These are phyloP conservation scores for Anser cygnoides DNA, from an alignment of 2,113 vertebrate species.

Conservation along the genomic window DNA sequence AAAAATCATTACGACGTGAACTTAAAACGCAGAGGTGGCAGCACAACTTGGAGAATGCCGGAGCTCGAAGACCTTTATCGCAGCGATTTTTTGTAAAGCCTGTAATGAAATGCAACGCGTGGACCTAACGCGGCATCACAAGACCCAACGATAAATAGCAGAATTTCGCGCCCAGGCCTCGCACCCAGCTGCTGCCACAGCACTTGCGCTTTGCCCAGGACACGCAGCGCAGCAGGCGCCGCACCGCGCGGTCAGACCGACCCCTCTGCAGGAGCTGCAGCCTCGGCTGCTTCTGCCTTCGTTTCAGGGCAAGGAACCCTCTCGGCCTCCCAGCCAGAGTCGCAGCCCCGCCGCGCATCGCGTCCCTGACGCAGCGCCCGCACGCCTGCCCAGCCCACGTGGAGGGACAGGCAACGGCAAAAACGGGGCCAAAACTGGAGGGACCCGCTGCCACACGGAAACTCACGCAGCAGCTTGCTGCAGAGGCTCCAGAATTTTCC, in stretches of 20 bases:
- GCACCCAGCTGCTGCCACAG: neutral
- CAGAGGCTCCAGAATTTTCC: too few relatives aligned
- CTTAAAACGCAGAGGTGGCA: neutral
- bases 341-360: neutral
- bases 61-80: neutral
- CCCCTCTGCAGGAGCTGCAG: neutral
- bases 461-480: neutral
- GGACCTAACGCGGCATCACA: neutral
- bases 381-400: fast-evolving
- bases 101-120: neutral
- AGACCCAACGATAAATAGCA: neutral
- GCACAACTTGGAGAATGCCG: neutral
- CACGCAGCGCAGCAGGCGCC: neutral
- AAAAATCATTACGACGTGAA: neutral
- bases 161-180: neutral
- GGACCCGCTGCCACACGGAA: fast-evolving
- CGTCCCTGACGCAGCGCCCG: fast-evolving
- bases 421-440: neutral
- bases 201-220: neutral
- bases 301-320: neutral
- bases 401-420: neutral
- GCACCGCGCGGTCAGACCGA: fast-evolving
- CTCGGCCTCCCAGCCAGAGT: neutral
- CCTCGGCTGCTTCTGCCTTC: neutral
- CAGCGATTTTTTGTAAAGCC: neutral